A percentile compares a stretch with the other conserved stretches of the same genome.
Conservation (phyloP, 2,888 invertebrate genomes). For the Rhagonycha lutea region DNA sequence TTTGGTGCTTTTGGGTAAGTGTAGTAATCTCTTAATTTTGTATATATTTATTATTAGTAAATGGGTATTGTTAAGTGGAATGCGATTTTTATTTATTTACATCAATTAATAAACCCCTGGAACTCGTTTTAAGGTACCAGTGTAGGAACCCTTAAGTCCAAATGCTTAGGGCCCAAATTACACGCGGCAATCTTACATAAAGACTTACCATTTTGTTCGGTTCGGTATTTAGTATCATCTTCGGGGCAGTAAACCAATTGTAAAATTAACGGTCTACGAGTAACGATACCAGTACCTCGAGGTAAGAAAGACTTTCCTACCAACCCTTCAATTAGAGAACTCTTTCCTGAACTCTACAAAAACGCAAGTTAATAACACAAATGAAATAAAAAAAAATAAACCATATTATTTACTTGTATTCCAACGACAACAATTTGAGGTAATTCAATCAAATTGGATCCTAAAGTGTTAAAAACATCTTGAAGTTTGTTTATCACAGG, state of each 20-base stretch:
- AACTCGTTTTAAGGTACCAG: too few species aligned
- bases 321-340: conserved; percentile 98
- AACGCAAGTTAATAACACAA: conserved; percentile 11
- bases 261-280: conserved; percentile 89
- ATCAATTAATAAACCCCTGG: too few species aligned
- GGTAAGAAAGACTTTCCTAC: conserved; percentile 98
- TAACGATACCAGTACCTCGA: conserved; percentile 96
- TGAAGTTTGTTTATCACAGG: conserved; percentile 99
- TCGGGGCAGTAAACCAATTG: conserved; percentile 91
- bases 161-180: too few species aligned
- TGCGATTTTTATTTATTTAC: too few species aligned
- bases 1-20: too few species aligned
- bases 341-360: conserved; percentile 95
- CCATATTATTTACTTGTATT: conserved; percentile 78
- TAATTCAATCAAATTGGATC: conserved; percentile 94
- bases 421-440: conserved; percentile 99
- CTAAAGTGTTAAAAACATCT: conserved; percentile 99
- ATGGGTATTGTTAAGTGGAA: too few species aligned
- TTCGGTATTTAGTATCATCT: conserved; percentile 85
- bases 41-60: too few species aligned
- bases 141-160: too few species aligned
- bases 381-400: not conserved
- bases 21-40: too few species aligned
- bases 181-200: too few species aligned
- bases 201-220: conserved; percentile 80